Conservation (phyloP, 2,797 vertebrate genomes). For the Falco novaeseelandiae region DNA sequence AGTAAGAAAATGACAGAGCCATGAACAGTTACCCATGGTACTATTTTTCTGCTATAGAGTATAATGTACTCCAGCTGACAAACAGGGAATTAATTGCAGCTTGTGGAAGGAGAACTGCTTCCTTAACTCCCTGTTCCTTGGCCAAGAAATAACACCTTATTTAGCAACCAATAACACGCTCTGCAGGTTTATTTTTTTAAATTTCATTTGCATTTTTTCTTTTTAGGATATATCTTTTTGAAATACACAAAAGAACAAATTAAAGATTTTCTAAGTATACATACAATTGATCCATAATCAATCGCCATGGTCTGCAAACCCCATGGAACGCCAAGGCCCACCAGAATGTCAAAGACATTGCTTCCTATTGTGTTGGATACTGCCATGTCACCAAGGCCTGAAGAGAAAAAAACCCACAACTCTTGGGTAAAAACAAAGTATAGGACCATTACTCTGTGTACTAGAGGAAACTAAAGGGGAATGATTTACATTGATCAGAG, state of each 20-base stretch:
- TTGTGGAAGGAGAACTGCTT: not conserved
- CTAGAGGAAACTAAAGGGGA: not conserved
- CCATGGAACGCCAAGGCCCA: constrained; percentile 94
- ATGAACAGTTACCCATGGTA: not conserved
- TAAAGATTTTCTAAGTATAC: constrained; percentile 34
- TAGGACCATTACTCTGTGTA: not conserved
- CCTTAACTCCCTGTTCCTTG: not conserved
- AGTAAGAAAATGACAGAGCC: not conserved
- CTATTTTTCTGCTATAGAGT: not conserved
- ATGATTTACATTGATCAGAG: not conserved
- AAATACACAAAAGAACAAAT: not conserved
- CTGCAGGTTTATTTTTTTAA: not conserved
- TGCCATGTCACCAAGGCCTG: constrained; percentile 96
- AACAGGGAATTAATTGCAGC: not conserved
- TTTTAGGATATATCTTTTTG: not conserved
- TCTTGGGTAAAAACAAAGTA: not conserved
- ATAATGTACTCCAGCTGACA: not conserved
- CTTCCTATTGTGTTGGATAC: constrained; percentile 97
- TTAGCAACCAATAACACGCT: not conserved
- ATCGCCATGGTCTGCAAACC: constrained; percentile 93
- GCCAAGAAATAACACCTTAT: not conserved
- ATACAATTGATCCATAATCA: constrained; percentile 87
- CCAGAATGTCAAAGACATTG: constrained; percentile 97
- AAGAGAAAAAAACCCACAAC: not conserved
- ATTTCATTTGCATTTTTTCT: not conserved